Evolutionary conservation across 2,797 vertebrate genomes (phyloP).

Genomic region (Sebastes iracundus): DNA sequence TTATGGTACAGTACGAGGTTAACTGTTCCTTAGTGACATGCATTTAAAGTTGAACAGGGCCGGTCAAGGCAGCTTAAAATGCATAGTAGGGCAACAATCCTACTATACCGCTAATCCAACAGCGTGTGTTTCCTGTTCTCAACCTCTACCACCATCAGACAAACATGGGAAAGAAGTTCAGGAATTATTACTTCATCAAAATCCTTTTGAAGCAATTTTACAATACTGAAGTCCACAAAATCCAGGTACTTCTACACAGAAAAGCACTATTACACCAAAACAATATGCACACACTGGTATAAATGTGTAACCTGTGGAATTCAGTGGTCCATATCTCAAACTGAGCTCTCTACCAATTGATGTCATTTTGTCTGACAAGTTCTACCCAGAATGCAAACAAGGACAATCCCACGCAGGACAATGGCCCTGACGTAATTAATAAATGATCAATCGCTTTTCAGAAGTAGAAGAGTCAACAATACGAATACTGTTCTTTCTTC

Average conservation of each 20-base stretch:
- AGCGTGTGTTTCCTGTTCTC: neutral
- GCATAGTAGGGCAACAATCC: neutral
- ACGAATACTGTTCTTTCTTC: slow-evolving; percentile 3
- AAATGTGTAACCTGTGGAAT: neutral
- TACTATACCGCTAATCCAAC: neutral
- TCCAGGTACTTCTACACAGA: neutral
- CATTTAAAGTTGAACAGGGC: slow-evolving; percentile 8
- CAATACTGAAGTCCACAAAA: neutral
- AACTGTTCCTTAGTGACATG: slow-evolving; percentile 6
- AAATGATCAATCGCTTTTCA: neutral
- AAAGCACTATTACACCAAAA: neutral
- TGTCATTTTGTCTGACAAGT: neutral
- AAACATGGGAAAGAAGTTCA: neutral
- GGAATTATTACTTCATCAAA: neutral
- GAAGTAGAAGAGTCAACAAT: slow-evolving; percentile 8
- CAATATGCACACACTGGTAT: neutral
- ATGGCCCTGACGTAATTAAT: neutral
- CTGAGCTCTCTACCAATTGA: neutral
- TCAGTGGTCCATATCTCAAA: neutral
- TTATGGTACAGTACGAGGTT: neutral
- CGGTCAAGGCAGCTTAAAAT: neutral
- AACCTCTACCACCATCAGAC: neutral
- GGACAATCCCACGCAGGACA: neutral
- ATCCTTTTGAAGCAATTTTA: neutral
- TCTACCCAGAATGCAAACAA: slow-evolving; percentile 28